Conservation (phyloP, 1,140 invertebrate species). For the Goniozus legneri region DNA sequence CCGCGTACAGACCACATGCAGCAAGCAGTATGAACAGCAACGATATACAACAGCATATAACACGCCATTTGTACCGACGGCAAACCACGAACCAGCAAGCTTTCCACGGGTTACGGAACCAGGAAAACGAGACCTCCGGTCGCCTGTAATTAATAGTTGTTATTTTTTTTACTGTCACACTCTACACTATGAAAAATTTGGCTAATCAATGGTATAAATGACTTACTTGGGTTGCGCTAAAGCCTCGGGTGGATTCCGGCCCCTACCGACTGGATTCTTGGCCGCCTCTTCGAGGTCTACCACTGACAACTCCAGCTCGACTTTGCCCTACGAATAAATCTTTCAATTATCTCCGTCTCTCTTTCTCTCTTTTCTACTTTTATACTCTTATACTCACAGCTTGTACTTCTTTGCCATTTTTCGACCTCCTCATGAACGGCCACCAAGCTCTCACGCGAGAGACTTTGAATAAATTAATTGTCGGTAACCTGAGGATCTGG, state of each 20-base stretch:
- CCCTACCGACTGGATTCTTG: conserved; percentile 60
- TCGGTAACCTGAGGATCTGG: conserved; percentile 61
- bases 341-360: too few species aligned
- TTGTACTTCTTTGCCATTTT: conserved; percentile 37
- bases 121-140: conserved; percentile 62
- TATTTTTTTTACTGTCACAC: neutral
- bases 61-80: conserved; percentile 54
- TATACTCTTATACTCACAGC: conserved; percentile 42
- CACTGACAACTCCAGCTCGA: conserved; percentile 63
- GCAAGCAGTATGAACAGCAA: conserved; percentile 43
- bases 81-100: conserved; percentile 56
- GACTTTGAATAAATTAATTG: conserved; percentile 75
- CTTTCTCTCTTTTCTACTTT: too few species aligned
- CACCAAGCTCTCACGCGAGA: conserved; percentile 77
- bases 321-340: conserved; percentile 57
- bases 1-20: conserved; percentile 51
- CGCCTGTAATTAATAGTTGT: conserved; percentile 50
- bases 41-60: conserved; percentile 41
- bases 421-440: conserved; percentile 61
- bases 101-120: conserved; percentile 60
- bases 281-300: conserved; percentile 58
- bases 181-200: too few species aligned
- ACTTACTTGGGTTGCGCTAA: conserved; percentile 61
- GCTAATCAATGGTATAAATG: too few species aligned
- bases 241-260: conserved; percentile 58